Percentiles rank a stretch among this genome's conserved stretches.
These are phyloP conservation scores for Rhinogobio ventralis DNA, from an alignment of 2,797 vertebrate species.

Conservation along the genomic window DNA sequence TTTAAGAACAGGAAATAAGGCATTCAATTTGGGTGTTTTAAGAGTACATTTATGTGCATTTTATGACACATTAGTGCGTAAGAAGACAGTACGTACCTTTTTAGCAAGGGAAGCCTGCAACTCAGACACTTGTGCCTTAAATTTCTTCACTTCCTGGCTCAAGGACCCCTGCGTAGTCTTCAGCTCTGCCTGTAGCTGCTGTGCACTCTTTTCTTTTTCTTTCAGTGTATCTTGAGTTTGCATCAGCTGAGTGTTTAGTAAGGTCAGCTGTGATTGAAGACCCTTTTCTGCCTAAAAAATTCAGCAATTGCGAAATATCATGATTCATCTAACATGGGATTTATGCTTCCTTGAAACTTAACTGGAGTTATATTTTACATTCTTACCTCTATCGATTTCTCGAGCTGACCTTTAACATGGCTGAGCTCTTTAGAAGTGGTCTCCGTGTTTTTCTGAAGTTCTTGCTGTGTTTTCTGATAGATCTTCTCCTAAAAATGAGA, in stretches of 20 bases:
- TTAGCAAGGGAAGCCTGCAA: conserved; percentile 80
- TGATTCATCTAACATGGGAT: neutral
- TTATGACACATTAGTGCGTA: neutral
- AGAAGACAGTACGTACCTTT: conserved; percentile 77
- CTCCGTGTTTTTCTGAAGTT: conserved; percentile 84
- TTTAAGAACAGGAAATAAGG: neutral
- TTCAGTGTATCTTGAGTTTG: conserved; percentile 81
- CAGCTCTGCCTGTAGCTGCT: conserved; percentile 82
- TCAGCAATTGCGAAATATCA: neutral
- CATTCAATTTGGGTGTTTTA: neutral
- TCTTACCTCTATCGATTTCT: conserved; percentile 85
- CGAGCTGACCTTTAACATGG: conserved; percentile 83
- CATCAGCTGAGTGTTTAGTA: conserved; percentile 78
- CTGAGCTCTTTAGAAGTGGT: conserved; percentile 80
- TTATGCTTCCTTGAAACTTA: neutral
- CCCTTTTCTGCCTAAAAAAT: conserved; percentile 81
- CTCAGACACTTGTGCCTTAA: conserved; percentile 80
- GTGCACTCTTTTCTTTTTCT: conserved; percentile 82
- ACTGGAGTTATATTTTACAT: neutral
- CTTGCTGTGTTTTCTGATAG: conserved; percentile 84
- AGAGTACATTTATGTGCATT: neutral
- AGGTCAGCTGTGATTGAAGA: conserved; percentile 79
- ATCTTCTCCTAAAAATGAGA: conserved; percentile 82
- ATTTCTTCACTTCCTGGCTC: conserved; percentile 83
- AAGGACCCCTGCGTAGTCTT: conserved; percentile 81